phyloP scores from a whole-genome alignment of 2,888 invertebrate species.

The Lasioglossum leucozonium region DNA sequence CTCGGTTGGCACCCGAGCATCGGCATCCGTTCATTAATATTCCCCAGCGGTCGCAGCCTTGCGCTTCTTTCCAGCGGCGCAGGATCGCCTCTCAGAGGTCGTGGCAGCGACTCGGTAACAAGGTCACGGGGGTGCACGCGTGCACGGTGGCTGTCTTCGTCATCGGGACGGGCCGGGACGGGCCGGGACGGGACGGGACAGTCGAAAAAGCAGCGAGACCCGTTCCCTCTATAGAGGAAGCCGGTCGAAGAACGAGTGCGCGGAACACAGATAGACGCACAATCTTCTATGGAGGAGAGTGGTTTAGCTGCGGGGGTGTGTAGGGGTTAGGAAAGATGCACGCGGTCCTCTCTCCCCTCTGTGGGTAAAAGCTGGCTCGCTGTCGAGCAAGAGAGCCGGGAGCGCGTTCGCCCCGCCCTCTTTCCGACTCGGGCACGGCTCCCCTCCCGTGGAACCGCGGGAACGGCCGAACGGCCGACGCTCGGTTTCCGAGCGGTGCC shows the following conservation, averaged over 20 bases:
- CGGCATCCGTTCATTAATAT: neutral
- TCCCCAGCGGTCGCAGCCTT: neutral
- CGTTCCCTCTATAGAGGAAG: neutral
- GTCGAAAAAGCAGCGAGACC: conserved; percentile 26
- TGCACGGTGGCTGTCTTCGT: neutral
- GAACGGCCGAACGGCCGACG: conserved; percentile 21
- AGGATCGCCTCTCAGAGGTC: neutral
- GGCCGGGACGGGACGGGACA: neutral
- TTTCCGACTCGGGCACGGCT: conserved; percentile 57
- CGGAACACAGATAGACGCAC: conserved; percentile 20
- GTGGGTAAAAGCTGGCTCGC: neutral
- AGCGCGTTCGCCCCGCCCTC: conserved; percentile 76
- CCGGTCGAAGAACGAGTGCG: neutral
- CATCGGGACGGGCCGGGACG: neutral
- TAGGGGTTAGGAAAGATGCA: conserved; percentile 32
- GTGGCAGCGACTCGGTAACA: neutral
- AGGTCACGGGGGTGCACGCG: neutral
- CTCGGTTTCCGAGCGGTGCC: conserved; percentile 51
- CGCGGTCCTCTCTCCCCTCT: neutral
- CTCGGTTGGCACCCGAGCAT: neutral
- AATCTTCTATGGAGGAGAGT: conserved; percentile 11
- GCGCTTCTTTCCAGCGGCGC: conserved; percentile 2
- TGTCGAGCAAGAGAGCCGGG: conserved; percentile 23
- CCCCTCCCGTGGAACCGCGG: conserved; percentile 42
- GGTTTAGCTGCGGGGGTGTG: neutral